phyloP scores from a whole-genome alignment of 1,140 invertebrate species.

The Conopomorpha cramerella region DNA sequence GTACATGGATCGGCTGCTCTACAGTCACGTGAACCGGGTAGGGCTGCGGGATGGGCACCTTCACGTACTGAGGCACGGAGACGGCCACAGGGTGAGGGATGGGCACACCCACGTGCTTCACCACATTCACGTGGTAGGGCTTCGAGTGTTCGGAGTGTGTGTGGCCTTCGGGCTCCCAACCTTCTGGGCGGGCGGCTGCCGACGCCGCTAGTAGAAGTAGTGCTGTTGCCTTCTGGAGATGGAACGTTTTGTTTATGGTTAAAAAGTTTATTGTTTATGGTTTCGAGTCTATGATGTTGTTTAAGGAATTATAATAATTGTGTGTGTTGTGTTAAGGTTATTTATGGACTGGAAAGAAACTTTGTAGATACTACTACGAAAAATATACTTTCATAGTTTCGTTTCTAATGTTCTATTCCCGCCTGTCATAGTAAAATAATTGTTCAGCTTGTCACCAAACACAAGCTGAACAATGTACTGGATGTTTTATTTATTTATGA shows the following conservation, averaged over 20 bases:
- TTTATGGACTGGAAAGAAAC: neutral
- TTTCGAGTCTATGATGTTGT: neutral
- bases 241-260: neutral
- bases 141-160: constrained; percentile 69
- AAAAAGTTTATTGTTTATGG: neutral
- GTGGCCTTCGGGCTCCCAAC: constrained; percentile 81
- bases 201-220: constrained; percentile 69
- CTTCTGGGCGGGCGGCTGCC: constrained; percentile 66
- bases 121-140: constrained; percentile 71
- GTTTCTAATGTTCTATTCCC: no score
- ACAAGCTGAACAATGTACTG: no score
- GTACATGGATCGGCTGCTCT: constrained; percentile 74
- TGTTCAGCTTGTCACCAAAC: no score
- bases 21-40: constrained; percentile 73
- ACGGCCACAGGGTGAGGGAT: constrained; percentile 77
- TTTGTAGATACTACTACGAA: neutral
- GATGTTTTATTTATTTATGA: no score
- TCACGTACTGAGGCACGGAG: constrained; percentile 74
- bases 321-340: neutral
- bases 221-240: constrained; percentile 34
- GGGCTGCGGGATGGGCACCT: constrained; percentile 74
- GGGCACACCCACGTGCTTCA: constrained; percentile 76
- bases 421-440: no score
- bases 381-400: no score
- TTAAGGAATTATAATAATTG: neutral